Percentiles rank a stretch among this genome's conserved stretches.
phyloP scores from a whole-genome alignment of 92 coral and sea anemone genomes.

The Phymanthus crucifer region DNA sequence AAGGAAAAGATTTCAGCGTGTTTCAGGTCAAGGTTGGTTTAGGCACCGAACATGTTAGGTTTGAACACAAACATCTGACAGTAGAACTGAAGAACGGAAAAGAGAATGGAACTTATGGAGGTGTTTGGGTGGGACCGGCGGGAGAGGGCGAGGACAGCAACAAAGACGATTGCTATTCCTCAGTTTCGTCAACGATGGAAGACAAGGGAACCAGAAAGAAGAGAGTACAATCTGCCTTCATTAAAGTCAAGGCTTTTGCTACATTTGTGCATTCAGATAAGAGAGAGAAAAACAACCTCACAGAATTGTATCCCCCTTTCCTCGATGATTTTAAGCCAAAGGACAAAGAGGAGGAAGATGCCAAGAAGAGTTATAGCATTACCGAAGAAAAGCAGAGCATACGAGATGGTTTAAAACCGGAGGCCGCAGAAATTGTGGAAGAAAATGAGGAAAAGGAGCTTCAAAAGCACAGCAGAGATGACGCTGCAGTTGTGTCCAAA shows the following conservation, averaged over 20 bases:
- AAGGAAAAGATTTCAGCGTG: neutral
- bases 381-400: neutral
- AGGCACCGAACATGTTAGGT: neutral
- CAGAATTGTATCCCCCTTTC: neutral
- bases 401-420: neutral
- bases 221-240: neutral
- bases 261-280: neutral
- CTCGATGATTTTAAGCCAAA: neutral
- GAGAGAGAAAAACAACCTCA: neutral
- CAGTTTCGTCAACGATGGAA: neutral
- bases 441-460: neutral
- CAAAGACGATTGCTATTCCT: neutral
- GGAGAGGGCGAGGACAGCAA: neutral
- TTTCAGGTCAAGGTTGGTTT: neutral
- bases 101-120: neutral
- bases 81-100: neutral
- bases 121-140: slow-evolving; percentile 12
- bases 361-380: neutral
- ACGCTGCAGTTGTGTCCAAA: neutral
- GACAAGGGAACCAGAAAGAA: neutral
- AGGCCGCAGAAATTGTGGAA: neutral
- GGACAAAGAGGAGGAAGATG: neutral
- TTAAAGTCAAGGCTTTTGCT: neutral
- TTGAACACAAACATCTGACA: neutral
- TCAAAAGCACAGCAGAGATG: neutral